Evolutionary conservation across 2,113 vertebrate species (phyloP).

Genomic region (Hippoglossus stenolepis): DNA sequence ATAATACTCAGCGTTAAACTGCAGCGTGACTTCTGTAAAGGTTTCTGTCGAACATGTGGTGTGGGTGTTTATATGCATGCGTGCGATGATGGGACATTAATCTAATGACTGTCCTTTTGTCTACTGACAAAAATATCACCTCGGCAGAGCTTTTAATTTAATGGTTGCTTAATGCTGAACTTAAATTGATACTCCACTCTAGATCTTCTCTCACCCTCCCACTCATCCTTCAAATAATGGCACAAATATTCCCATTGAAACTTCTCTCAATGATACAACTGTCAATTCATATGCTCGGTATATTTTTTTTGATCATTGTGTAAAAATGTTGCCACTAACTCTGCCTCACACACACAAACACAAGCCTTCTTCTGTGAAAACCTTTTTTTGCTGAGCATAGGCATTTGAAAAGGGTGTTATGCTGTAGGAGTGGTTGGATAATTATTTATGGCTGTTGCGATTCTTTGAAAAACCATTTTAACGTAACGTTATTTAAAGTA

Average conservation of each 20-base stretch:
- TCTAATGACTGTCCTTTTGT: neutral
- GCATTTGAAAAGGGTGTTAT: neutral
- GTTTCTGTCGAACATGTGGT: slow-evolving; percentile 2
- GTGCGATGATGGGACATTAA: neutral
- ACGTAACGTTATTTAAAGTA: neutral
- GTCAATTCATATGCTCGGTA: neutral
- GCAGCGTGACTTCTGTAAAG: neutral
- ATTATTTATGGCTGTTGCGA: slow-evolving; percentile 12
- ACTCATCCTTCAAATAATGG: neutral
- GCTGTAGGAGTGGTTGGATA: neutral
- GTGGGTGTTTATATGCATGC: neutral
- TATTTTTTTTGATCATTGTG: neutral
- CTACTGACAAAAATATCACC: neutral
- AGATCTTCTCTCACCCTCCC: neutral
- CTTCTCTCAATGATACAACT: neutral
- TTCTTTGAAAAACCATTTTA: slow-evolving; percentile 21
- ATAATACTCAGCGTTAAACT: neutral
- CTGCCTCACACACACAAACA: neutral
- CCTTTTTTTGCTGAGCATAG: neutral
- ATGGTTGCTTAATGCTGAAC: slow-evolving; percentile 14
- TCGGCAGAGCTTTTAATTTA: slow-evolving; percentile 18
- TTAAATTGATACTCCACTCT: slow-evolving; percentile 29
- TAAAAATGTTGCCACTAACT: neutral
- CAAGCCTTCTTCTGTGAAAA: neutral
- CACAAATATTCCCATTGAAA: neutral